Evolutionary conservation across 2,797 vertebrate species (phyloP).

Genomic region (Girardinus metallicus): DNA sequence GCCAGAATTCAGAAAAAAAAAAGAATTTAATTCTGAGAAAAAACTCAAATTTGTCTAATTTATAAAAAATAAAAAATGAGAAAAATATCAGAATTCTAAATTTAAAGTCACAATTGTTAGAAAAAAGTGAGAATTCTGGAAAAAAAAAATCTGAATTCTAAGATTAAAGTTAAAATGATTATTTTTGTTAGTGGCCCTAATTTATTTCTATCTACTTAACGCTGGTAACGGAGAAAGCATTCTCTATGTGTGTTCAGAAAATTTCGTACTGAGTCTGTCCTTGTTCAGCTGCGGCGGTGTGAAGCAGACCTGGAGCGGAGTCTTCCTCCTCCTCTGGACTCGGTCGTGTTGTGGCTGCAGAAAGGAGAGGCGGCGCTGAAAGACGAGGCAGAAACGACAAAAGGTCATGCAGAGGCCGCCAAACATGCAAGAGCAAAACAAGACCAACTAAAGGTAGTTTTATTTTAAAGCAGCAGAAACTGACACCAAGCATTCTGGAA

Average conservation of each 20-base stretch:
- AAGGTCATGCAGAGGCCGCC: conserved; percentile 73
- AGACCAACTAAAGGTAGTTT: conserved; percentile 82
- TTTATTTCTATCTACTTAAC: background rate
- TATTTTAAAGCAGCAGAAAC: background rate
- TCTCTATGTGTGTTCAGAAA: background rate
- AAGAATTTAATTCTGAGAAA: no score
- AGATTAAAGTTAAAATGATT: no score
- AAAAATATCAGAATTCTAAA: no score
- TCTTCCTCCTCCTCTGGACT: conserved; percentile 83
- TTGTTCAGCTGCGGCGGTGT: conserved; percentile 80
- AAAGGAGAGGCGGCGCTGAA: conserved; percentile 76
- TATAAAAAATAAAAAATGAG: no score
- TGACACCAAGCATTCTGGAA: background rate
- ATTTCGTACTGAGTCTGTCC: background rate
- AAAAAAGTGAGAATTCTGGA: no score
- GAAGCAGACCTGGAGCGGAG: conserved; percentile 79
- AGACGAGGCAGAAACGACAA: conserved; percentile 66
- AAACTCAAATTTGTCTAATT: no score
- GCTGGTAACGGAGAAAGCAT: background rate
- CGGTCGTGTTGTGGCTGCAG: conserved; percentile 83
- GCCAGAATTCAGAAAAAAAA: no score
- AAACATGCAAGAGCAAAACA: conserved; percentile 79
- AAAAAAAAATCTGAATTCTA: no score
- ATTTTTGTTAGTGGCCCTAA: no score
- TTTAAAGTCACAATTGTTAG: no score